Conservation (phyloP, 1,140 invertebrate species). For the Macrobrachium rosenbergii region DNA sequence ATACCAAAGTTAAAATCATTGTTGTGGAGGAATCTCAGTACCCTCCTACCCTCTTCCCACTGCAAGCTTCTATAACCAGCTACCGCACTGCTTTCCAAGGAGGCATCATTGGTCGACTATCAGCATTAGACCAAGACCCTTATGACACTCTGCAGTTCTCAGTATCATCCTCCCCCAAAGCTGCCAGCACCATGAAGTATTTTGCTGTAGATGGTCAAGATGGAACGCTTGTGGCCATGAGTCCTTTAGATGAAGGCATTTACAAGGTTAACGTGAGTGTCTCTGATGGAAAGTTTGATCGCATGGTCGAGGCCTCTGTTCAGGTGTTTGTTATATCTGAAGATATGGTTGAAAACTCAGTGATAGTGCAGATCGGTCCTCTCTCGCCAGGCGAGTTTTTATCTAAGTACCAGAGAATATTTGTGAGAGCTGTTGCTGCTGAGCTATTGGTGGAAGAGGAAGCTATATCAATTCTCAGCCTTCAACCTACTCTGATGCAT, state of each 20-base stretch:
- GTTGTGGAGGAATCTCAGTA: conserved; percentile 79
- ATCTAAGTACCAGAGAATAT: conserved; percentile 84
- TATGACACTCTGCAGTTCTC: conserved; percentile 88
- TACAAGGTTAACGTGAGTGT: conserved; percentile 80
- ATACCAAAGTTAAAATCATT: conserved; percentile 88
- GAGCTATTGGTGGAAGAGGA: conserved; percentile 68
- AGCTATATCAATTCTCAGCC: conserved; percentile 77
- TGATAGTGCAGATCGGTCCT: conserved; percentile 78
- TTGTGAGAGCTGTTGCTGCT: conserved; percentile 83
- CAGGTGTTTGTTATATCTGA: conserved; percentile 85
- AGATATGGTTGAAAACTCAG: conserved; percentile 87
- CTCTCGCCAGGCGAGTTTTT: conserved; percentile 89
- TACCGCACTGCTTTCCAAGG: conserved; percentile 93
- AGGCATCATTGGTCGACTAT: conserved; percentile 88
- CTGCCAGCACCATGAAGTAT: conserved; percentile 73
- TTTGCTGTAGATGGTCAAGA: conserved; percentile 87
- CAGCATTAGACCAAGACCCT: conserved; percentile 90
- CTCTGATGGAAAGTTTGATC: conserved; percentile 74
- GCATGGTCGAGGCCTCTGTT: conserved; percentile 79
- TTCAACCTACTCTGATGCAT: conserved; percentile 79
- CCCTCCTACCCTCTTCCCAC: conserved; percentile 86
- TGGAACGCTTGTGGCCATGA: conserved; percentile 85
- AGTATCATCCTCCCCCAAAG: conserved; percentile 76
- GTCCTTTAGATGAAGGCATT: conserved; percentile 87
- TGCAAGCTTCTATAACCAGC: conserved; percentile 88